Percentiles rank a stretch among this genome's conserved stretches.
Conservation (phyloP, 1,140 invertebrate genomes). For the Oryzaephilus surinamensis region DNA sequence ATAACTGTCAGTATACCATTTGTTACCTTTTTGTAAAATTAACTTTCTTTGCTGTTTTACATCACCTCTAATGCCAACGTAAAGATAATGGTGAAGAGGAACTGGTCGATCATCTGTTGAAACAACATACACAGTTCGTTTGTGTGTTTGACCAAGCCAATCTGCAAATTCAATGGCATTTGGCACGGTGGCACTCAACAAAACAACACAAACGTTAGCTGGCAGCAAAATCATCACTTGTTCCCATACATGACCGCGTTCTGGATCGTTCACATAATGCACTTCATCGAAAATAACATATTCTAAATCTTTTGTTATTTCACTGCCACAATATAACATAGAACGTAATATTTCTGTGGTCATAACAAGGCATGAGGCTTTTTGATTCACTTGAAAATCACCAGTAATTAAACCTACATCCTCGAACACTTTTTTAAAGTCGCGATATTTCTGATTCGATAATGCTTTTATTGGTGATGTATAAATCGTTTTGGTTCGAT, state of each 20-base stretch:
- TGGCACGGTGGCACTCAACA: constrained; percentile 96
- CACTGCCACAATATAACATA: constrained; percentile 94
- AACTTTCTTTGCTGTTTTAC: too few relatives aligned
- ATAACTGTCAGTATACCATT: too few relatives aligned
- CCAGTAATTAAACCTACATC: constrained; percentile 93
- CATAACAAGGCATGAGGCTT: constrained; percentile 95
- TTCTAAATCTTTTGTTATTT: constrained; percentile 90
- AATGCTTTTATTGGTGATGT: constrained; percentile 99
- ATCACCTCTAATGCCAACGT: constrained; percentile 54
- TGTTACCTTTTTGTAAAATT: too few relatives aligned
- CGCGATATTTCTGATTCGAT: constrained; percentile 98
- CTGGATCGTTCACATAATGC: constrained; percentile 96
- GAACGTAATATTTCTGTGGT: constrained; percentile 97
- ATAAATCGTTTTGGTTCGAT: constrained; percentile 93
- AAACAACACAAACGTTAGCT: constrained; percentile 87
- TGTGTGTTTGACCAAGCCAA: constrained; percentile 92
- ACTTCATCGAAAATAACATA: constrained; percentile 99
- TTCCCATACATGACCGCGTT: constrained; percentile 99
- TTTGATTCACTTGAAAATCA: constrained; percentile 91
- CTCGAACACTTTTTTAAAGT: constrained; percentile 88
- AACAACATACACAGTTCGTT: constrained; percentile 90
- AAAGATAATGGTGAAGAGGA: constrained; percentile 89
- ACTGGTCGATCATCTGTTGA: constrained; percentile 89
- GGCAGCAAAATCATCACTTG: constrained; percentile 93
- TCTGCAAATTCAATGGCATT: constrained; percentile 95